A percentile compares a stretch with the other conserved stretches of the same genome.
Evolutionary conservation across 2,888 invertebrate genomes (phyloP).

Genomic region (Limnephilus rhombicus): DNA sequence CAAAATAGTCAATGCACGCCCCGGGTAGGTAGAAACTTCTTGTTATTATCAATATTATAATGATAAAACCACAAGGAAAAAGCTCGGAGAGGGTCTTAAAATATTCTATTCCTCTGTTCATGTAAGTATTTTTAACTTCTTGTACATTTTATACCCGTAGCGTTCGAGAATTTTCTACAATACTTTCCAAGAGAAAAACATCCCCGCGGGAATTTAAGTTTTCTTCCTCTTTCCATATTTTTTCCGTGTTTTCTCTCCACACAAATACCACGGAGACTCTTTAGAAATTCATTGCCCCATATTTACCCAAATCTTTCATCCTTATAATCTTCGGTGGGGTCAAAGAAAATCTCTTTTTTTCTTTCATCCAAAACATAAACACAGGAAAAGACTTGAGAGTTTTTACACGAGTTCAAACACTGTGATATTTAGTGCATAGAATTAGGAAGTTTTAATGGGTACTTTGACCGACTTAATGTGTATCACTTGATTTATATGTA

Average conservation of each 20-base stretch:
- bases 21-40: not conserved
- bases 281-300: constrained; percentile 58
- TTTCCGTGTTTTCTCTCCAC: constrained; percentile 21
- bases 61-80: not conserved
- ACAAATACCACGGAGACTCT: constrained; percentile 47
- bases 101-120: constrained; percentile 1
- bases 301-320: constrained; percentile 57
- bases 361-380: constrained; percentile 34
- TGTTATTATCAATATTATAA: not conserved
- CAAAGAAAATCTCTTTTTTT: constrained; percentile 52
- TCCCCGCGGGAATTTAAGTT: constrained; percentile 39
- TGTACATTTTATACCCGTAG: constrained; percentile 16
- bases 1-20: not conserved
- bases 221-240: constrained; percentile 30
- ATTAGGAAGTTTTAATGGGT: not conserved
- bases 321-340: constrained; percentile 39
- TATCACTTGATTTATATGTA: too few species aligned
- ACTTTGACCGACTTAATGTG: not conserved
- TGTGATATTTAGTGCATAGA: not conserved
- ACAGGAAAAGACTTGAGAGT: not conserved
- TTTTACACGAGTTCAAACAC: not conserved
- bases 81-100: not conserved
- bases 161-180: constrained; percentile 25
- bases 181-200: constrained; percentile 35
- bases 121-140: constrained; percentile 15